A percentile compares a stretch with the other conserved stretches of the same genome.
Evolutionary conservation across 2,113 vertebrate species (phyloP).

Genomic region (Sminthopsis crassicaudata): DNA sequence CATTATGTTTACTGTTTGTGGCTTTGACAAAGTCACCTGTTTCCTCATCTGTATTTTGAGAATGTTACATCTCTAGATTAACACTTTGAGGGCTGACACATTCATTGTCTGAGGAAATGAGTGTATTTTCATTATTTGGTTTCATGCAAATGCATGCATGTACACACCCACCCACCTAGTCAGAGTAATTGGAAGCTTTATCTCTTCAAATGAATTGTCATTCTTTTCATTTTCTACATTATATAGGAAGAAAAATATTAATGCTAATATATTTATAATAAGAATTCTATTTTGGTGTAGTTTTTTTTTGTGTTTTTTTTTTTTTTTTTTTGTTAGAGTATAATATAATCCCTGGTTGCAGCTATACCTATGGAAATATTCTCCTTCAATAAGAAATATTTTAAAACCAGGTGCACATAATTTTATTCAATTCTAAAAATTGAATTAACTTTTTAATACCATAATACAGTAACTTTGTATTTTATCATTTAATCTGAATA

Average conservation of each 20-base stretch:
- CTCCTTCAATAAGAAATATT: not conserved
- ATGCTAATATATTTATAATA: not conserved
- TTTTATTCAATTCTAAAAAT: conserved; percentile 14
- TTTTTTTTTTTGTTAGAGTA: not conserved
- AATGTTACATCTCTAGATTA: not conserved
- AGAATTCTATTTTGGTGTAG: not conserved
- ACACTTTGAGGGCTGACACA: not conserved
- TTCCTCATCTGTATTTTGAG: not conserved
- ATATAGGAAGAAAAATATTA: not conserved
- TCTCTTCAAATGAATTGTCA: not conserved
- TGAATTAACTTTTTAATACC: not conserved
- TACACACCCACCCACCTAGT: not conserved
- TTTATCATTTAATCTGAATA: not conserved
- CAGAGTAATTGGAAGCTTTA: not conserved
- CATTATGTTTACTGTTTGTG: not conserved
- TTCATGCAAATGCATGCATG: not conserved
- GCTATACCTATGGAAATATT: not conserved
- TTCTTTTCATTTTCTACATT: not conserved
- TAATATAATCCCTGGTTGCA: not conserved
- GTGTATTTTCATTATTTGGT: not conserved
- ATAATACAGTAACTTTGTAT: not conserved
- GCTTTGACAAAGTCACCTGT: not conserved
- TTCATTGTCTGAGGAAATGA: not conserved
- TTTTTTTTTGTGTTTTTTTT: not conserved
- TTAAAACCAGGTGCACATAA: not conserved